These are phyloP conservation scores for Seladonia tumulorum DNA, from an alignment of 2,888 invertebrate species.

Conservation along the genomic window DNA sequence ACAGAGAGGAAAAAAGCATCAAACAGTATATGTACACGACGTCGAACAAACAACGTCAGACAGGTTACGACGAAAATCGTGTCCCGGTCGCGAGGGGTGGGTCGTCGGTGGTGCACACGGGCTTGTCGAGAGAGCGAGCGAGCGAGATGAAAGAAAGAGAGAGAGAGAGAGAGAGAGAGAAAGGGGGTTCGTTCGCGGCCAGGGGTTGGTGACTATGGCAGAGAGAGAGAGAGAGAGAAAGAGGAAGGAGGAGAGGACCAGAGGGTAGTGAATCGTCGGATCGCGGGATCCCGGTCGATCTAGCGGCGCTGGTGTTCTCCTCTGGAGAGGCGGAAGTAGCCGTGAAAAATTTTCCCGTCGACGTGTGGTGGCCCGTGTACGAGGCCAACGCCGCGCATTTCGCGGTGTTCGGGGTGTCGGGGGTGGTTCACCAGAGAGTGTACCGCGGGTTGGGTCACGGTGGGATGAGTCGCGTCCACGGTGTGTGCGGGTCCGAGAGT, in stretches of 20 bases:
- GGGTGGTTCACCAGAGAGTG: conserved; percentile 83
- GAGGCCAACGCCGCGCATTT: conserved; percentile 78
- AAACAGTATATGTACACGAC: conserved; percentile 59
- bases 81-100: conserved; percentile 43
- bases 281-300: conserved; percentile 73
- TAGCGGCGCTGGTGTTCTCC: conserved; percentile 48
- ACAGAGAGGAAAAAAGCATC: conserved; percentile 42
- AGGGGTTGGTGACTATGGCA: not conserved
- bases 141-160: not conserved
- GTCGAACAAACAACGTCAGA: conserved; percentile 70
- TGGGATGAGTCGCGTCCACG: conserved; percentile 72
- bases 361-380: conserved; percentile 78
- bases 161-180: not conserved
- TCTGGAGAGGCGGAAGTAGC: conserved; percentile 76
- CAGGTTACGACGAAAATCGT: conserved; percentile 70
- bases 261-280: conserved; percentile 72
- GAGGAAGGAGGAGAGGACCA: conserved; percentile 26
- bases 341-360: conserved; percentile 80
- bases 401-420: conserved; percentile 83
- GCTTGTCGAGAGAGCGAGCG: not conserved
- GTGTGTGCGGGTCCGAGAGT: conserved; percentile 52
- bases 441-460: conserved; percentile 78
- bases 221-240: conserved; percentile 21
- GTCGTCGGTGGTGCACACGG: not conserved
- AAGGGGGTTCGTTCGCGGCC: not conserved